Conservation (phyloP, 2,888 invertebrate species). For the Pardosa pseudoannulata region DNA sequence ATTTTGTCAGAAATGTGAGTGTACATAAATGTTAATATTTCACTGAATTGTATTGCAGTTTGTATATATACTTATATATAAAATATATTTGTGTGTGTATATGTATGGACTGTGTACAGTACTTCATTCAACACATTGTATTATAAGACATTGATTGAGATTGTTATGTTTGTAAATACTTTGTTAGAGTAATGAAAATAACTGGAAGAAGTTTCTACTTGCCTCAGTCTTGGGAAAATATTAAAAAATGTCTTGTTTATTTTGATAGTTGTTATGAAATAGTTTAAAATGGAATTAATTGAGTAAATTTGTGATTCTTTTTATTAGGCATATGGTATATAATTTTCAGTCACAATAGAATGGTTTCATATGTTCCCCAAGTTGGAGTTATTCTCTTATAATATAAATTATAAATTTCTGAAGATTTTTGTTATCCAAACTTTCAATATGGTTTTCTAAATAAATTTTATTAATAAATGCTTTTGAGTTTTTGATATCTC, state of each 20-base stretch:
- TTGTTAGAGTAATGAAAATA: constrained; percentile 25
- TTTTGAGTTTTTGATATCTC: too few species aligned
- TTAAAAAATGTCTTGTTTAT: too few species aligned
- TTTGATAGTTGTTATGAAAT: too few species aligned
- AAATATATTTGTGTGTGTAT: constrained; percentile 43
- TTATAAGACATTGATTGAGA: constrained; percentile 56
- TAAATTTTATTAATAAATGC: too few species aligned
- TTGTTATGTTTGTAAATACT: constrained; percentile 66
- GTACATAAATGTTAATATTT: constrained; percentile 64
- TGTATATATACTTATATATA: background rate
- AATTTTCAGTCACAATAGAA: background rate
- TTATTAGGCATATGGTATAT: too few species aligned
- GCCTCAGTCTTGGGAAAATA: too few species aligned
- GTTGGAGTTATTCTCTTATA: too few species aligned
- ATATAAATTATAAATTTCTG: too few species aligned
- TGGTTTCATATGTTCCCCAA: background rate
- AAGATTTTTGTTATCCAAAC: too few species aligned
- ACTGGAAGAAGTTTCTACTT: background rate
- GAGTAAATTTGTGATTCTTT: too few species aligned
- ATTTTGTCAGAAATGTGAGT: constrained; percentile 50
- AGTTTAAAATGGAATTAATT: too few species aligned
- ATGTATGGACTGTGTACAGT: constrained; percentile 34
- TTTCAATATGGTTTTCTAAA: too few species aligned
- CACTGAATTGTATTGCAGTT: background rate
- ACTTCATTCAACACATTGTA: constrained; percentile 54